Evolutionary conservation across 2,113 vertebrate species (phyloP), one percentile per base, ranked within the genome.

Genomic region (Phalacrocorax brasilianus): DNA sequence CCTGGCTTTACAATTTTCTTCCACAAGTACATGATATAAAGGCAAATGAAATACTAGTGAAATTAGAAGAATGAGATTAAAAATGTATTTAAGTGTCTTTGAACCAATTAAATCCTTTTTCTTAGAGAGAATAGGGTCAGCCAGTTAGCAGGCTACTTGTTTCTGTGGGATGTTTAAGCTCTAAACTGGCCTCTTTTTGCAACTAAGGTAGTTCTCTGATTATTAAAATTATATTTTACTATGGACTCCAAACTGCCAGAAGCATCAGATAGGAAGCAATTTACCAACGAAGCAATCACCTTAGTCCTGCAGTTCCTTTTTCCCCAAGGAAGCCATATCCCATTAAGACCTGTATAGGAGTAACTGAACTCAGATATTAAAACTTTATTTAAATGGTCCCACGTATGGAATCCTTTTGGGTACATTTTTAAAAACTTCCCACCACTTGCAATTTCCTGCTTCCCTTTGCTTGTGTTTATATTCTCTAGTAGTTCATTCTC

Each of bases 371-470:
- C 66, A 52, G 47, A 95, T 82, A 95, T 67, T 78, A 87, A 89
- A 86, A 67, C 66, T 95, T 90, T 85, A 81, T 94, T 95, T 92
- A 82, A 79, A 56, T 1, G 6, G 73, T 93, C 93, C 62, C 77
- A 91, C 0, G 13, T 93, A 96, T 88, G 53, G 62, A 92, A 97
- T 85, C 61, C 40, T 96, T 95, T 75, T 62, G 92, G 83, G 86
- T 91, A 74, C 50, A 56, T 78, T 95, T 96, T 85, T n/a, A 20
- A 96, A 93, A 72, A 89, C 66, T 95, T 97, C 96, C 88, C 93
- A 95, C 85, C 65, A 66, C 74, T 94, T 94, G 67, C 66, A 96
- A 89, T 97, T 97, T 97, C 96, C 96, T 95, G 94, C 93, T 94
- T 97, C 93, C 71, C 40, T 83, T 91, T 91, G 45, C 59, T 89